Conservation (phyloP, 2,888 invertebrate species). For the Drymonia ruficornis region DNA sequence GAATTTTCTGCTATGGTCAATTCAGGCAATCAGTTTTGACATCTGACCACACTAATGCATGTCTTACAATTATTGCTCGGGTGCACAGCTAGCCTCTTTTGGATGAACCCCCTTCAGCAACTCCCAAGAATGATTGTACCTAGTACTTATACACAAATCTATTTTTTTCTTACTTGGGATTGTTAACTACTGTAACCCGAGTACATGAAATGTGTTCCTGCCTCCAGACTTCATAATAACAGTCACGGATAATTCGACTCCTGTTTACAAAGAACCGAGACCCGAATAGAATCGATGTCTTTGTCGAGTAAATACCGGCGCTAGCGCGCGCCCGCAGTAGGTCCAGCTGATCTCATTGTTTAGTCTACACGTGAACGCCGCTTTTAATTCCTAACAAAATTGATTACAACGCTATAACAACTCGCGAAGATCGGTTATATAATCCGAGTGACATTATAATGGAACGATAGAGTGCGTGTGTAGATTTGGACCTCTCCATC, state of each 20-base stretch:
- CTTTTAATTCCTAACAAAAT: slow-evolving; percentile 65
- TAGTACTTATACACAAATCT: too few relatives aligned
- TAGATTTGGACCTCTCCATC: background rate
- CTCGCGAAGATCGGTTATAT: slow-evolving; percentile 42
- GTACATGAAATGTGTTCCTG: background rate
- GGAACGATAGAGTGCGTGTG: background rate
- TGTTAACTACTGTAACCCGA: background rate
- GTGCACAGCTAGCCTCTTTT: too few relatives aligned
- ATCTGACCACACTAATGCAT: too few relatives aligned
- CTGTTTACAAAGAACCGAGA: slow-evolving; percentile 36
- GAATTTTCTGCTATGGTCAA: too few relatives aligned
- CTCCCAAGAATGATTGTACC: too few relatives aligned
- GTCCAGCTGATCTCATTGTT: slow-evolving; percentile 81
- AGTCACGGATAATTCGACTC: slow-evolving; percentile 32
- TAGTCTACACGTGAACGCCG: slow-evolving; percentile 71
- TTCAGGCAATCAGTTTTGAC: too few relatives aligned
- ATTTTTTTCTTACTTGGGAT: too few relatives aligned
- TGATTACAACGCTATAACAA: slow-evolving; percentile 51
- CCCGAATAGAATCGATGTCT: slow-evolving; percentile 57
- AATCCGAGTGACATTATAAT: slow-evolving; percentile 13
- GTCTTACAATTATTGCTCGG: too few relatives aligned
- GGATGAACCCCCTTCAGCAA: too few relatives aligned
- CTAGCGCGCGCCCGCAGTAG: slow-evolving; percentile 50
- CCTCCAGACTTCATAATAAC: slow-evolving; percentile 28
- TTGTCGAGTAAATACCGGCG: slow-evolving; percentile 53